These are phyloP conservation scores for Dasyprocta punctata DNA, from an alignment of 2,113 vertebrate species.

Conservation along the genomic window DNA sequence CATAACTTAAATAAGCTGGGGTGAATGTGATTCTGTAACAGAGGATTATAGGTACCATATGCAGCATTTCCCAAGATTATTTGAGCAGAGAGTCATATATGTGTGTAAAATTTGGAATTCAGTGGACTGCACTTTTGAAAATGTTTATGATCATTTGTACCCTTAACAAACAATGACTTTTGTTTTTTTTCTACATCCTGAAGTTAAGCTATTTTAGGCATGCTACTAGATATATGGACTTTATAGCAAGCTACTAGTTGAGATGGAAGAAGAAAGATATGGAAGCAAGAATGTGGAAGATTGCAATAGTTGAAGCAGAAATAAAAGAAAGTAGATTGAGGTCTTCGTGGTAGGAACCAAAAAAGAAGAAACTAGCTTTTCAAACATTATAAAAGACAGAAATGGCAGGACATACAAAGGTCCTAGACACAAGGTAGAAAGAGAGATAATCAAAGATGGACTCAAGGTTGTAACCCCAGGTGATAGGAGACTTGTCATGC, in stretches of 20 bases:
- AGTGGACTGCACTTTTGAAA: conserved; percentile 13
- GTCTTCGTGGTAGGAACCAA: conserved; percentile 81
- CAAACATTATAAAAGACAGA: conserved; percentile 79
- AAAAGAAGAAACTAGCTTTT: conserved; percentile 80
- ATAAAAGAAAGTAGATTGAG: conserved; percentile 82
- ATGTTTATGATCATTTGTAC: conserved; percentile 42
- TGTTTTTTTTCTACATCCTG: conserved; percentile 53
- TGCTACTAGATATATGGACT: conserved; percentile 48
- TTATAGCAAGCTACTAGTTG: conserved; percentile 65
- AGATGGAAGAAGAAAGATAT: conserved; percentile 76
- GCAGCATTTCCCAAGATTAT: neutral
- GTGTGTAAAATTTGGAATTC: neutral
- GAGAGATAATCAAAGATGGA: conserved; percentile 82
- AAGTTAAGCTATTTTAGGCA: conserved; percentile 56
- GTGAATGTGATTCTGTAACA: neutral
- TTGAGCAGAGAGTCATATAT: neutral
- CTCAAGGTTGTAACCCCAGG: conserved; percentile 82
- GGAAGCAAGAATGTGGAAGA: conserved; percentile 76
- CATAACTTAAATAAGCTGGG: conserved; percentile 25
- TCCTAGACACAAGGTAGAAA: conserved; percentile 81
- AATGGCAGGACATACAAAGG: conserved; percentile 83
- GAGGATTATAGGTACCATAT: neutral
- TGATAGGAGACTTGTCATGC: conserved; percentile 79
- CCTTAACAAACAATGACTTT: conserved; percentile 30
- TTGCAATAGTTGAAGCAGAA: conserved; percentile 82